Evolutionary conservation across 2,888 invertebrate genomes (phyloP).

Genomic region (Drosophila dives): DNA sequence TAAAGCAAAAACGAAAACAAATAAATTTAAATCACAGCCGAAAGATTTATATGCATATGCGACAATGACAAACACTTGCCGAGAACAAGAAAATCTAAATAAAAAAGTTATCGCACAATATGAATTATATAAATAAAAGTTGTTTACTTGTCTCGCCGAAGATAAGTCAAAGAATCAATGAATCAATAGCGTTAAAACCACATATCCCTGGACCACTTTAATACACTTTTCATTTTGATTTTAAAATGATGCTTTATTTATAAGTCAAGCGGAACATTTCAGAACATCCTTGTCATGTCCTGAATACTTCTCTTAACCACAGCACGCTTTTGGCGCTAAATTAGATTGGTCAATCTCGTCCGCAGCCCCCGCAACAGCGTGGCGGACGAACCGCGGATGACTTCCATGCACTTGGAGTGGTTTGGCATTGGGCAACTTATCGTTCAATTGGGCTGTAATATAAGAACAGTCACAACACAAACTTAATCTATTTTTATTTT

Average conservation of each 20-base stretch:
- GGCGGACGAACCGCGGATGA: slow-evolving; percentile 19
- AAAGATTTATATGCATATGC: slow-evolving; percentile 52
- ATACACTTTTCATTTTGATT: slow-evolving; percentile 21
- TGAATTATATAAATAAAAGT: slow-evolving; percentile 26
- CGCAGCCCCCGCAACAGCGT: accelerated
- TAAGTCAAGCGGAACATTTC: slow-evolving; percentile 9
- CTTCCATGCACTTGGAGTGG: neutral
- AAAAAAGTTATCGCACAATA: slow-evolving; percentile 69
- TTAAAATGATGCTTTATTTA: slow-evolving; percentile 63
- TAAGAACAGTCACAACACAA: neutral
- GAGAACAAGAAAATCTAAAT: slow-evolving; percentile 66
- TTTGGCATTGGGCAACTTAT: neutral
- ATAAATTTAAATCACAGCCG: slow-evolving; percentile 49
- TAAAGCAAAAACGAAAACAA: slow-evolving; percentile 19
- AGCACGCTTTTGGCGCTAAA: slow-evolving; percentile 46
- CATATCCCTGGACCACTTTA: neutral
- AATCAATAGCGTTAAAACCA: neutral
- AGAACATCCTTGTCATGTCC: neutral
- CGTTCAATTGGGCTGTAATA: slow-evolving; percentile 27
- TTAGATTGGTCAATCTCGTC: slow-evolving; percentile 10
- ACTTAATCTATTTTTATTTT: neutral
- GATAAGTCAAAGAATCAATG: neutral
- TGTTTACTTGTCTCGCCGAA: slow-evolving; percentile 6
- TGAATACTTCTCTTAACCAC: slow-evolving; percentile 39
- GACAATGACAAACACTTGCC: slow-evolving; percentile 46